Evolutionary conservation across 2,888 invertebrate species (phyloP).

Genomic region (Brachycybe producta): DNA sequence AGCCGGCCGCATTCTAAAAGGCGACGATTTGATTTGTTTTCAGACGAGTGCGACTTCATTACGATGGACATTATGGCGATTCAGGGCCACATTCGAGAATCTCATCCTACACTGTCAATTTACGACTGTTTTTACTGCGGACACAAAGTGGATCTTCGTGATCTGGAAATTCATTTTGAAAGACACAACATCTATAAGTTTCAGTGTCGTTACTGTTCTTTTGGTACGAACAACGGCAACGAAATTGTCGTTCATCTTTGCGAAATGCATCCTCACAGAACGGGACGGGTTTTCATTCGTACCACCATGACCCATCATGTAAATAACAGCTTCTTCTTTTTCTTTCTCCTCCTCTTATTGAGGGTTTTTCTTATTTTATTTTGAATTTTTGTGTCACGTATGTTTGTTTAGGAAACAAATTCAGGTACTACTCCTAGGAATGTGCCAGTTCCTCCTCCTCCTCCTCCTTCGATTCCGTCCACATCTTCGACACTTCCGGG

Average conservation of each 20-base stretch:
- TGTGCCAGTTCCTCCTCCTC: background rate
- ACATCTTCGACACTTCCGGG: too few relatives aligned
- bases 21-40: too few relatives aligned
- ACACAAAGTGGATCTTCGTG: background rate
- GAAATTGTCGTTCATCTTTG: constrained; percentile 40
- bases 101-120: background rate
- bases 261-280: constrained; percentile 25
- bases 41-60: constrained; percentile 2
- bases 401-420: background rate
- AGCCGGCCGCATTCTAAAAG: too few relatives aligned
- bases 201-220: constrained; percentile 41
- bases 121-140: constrained; percentile 5
- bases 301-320: too few relatives aligned
- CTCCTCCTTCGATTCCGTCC: background rate
- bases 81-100: background rate
- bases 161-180: constrained; percentile 2
- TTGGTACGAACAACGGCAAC: constrained; percentile 32
- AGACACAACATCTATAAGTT: constrained; percentile 29
- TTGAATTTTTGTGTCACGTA: too few relatives aligned
- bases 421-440: background rate
- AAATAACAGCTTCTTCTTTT: too few relatives aligned
- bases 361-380: too few relatives aligned
- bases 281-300: constrained; percentile 20
- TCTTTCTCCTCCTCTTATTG: too few relatives aligned
- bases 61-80: background rate